Conservation (phyloP, 2,113 vertebrate genomes). For the Camelus bactrianus region DNA sequence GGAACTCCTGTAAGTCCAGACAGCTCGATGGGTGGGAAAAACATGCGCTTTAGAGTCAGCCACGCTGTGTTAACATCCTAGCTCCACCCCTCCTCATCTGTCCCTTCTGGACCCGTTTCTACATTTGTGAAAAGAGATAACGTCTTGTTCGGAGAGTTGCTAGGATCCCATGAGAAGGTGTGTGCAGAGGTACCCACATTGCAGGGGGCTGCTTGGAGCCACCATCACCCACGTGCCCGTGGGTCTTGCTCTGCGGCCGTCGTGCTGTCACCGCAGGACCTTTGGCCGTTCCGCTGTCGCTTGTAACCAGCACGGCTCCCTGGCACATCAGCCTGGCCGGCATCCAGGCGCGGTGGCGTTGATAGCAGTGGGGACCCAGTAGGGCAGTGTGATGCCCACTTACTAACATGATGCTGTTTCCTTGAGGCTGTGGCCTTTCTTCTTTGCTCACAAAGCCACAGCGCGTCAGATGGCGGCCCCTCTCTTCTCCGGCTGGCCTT, state of each 20-base stretch:
- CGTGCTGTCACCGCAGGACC: neutral
- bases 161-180: neutral
- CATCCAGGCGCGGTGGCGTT: accelerated
- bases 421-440: neutral
- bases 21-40: neutral
- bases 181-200: accelerated
- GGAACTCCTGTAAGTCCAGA: neutral
- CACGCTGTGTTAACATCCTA: neutral
- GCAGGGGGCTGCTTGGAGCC: neutral
- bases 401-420: neutral
- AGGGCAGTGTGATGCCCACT: neutral
- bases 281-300: accelerated
- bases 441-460: neutral
- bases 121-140: neutral
- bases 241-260: neutral
- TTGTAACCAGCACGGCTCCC: neutral
- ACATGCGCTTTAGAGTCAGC: neutral
- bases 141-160: neutral
- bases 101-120: neutral
- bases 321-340: accelerated
- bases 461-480: no score
- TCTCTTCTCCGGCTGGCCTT: neutral
- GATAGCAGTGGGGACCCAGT: neutral
- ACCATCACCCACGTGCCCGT: accelerated
- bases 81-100: neutral